These are phyloP conservation scores for Creontiades dilutus DNA, from an alignment of 2,888 invertebrate genomes.

Conservation along the genomic window DNA sequence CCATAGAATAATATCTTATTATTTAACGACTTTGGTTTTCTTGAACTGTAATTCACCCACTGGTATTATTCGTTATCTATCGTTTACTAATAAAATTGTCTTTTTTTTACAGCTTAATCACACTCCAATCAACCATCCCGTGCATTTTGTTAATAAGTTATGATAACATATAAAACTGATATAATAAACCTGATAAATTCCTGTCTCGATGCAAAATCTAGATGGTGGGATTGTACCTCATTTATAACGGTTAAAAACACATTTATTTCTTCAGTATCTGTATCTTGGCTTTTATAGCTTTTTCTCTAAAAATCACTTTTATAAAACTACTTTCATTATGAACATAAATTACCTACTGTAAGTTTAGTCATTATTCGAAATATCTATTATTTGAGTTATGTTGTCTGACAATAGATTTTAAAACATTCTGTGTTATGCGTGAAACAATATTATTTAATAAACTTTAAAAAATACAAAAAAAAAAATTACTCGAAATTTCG, in stretches of 20 bases:
- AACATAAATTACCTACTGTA: neutral
- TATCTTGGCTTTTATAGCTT: neutral
- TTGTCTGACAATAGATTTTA: slow-evolving; percentile 18
- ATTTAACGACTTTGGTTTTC: no score
- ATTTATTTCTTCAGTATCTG: neutral
- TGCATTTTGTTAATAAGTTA: slow-evolving; percentile 45
- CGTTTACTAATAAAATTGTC: neutral
- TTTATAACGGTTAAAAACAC: neutral
- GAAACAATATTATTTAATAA: slow-evolving; percentile 30
- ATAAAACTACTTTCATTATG: neutral
- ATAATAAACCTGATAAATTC: slow-evolving; percentile 6
- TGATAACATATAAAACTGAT: neutral
- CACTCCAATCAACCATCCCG: neutral
- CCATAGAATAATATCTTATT: no score
- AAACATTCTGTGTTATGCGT: slow-evolving; percentile 21
- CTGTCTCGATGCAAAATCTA: slow-evolving; percentile 16
- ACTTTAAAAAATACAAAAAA: neutral
- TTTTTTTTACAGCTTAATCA: slow-evolving; percentile 30
- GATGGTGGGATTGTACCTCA: neutral
- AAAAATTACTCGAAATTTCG: no score
- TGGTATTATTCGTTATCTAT: no score
- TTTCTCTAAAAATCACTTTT: slow-evolving; percentile 35
- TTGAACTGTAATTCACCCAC: no score
- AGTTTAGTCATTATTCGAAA: slow-evolving; percentile 7
- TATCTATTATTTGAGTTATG: neutral